phyloP scores from a whole-genome alignment of 2,888 invertebrate genomes.

The Athalia rosae region DNA sequence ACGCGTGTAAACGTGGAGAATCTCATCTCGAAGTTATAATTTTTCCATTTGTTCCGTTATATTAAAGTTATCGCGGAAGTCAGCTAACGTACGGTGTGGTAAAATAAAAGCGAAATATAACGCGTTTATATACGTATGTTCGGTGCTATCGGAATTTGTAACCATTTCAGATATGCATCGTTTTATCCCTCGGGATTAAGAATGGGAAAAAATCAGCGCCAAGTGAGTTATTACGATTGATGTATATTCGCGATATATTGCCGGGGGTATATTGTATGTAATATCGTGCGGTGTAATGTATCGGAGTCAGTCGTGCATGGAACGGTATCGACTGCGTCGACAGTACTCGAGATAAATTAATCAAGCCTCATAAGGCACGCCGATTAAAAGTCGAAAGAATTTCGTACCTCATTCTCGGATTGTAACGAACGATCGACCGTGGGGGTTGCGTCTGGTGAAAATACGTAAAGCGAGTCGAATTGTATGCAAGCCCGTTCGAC shows the following conservation, averaged over 20 bases:
- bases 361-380: conserved; percentile 32
- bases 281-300: not conserved
- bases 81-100: no score
- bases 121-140: no score
- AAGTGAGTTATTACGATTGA: conserved; percentile 6
- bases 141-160: not conserved
- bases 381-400: conserved; percentile 32
- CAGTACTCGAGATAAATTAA: conserved; percentile 40
- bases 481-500: no score
- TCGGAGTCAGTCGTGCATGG: conserved; percentile 31
- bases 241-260: conserved; percentile 4
- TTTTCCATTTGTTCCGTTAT: conserved; percentile 45
- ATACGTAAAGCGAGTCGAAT: not conserved
- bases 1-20: conserved; percentile 11
- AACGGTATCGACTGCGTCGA: conserved; percentile 39
- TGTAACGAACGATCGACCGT: not conserved
- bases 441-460: not conserved
- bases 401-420: not conserved
- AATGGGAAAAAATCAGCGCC: conserved; percentile 7
- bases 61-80: conserved; percentile 52
- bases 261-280: not conserved
- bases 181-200: conserved; percentile 2
- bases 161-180: not conserved
- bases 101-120: no score
- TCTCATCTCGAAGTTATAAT: conserved; percentile 36